A percentile compares a stretch with the other conserved stretches of the same genome.
These are phyloP conservation scores for Chaetodon auriga DNA, from an alignment of 2,113 vertebrate species.

Conservation along the genomic window DNA sequence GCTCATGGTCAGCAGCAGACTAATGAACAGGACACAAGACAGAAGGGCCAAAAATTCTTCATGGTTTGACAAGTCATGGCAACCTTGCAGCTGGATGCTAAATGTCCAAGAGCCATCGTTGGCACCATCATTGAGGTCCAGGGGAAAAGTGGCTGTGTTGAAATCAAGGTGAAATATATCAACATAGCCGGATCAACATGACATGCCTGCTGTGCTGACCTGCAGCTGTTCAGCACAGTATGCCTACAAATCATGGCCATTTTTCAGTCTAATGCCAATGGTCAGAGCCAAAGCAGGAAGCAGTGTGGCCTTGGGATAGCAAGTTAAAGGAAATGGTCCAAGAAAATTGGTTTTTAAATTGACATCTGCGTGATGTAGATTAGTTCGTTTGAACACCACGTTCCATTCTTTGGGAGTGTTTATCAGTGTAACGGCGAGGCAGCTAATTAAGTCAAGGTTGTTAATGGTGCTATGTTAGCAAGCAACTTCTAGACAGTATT, in stretches of 20 bases:
- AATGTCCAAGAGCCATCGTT: constrained; percentile 19
- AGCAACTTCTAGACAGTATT: no score
- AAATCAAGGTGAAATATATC: constrained; percentile 43
- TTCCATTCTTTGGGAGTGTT: no score
- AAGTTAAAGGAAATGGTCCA: no score
- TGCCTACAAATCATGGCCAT: background rate
- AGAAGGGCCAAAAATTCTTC: constrained; percentile 32
- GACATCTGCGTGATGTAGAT: no score
- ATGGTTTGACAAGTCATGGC: constrained; percentile 51
- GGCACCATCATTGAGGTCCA: constrained; percentile 1
- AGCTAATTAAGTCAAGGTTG: no score
- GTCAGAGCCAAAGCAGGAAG: no score
- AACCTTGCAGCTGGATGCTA: constrained; percentile 43
- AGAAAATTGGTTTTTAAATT: no score
- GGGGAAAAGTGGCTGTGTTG: constrained; percentile 16
- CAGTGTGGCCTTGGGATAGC: no score
- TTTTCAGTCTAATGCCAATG: background rate
- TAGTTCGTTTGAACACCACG: no score
- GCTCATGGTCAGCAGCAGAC: constrained; percentile 49
- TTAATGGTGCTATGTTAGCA: no score
- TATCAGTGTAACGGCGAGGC: no score
- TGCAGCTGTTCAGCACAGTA: background rate
- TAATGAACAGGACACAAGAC: constrained; percentile 59
- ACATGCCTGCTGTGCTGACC: constrained; percentile 4
- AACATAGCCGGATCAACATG: background rate